Base-by-base conservation (phyloP, 1,140 invertebrate genomes). In the Metopolophium dirhodum region DNA sequence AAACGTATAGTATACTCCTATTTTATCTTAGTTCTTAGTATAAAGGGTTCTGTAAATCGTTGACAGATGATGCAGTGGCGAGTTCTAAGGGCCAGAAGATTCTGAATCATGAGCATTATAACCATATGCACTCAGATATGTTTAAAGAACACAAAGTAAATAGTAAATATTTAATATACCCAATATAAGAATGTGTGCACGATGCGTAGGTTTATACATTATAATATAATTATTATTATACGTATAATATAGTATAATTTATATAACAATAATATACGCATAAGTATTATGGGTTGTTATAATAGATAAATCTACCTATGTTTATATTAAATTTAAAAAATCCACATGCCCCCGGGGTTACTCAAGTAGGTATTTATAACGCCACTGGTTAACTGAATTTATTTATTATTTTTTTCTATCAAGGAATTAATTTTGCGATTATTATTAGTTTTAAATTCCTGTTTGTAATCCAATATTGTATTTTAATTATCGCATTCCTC, bases 391-490 rank as follows among this genome's bases (percentile, higher is more conserved):
- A n/a, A n/a, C 30, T n/a, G 30, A 77, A 77, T 77, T n/a, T n/a
- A 18, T 77, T 68, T n/a, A 68, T 68, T 68, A 18, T n/a, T n/a
- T 68, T n/a, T 68, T 77, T n/a, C n/a, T n/a, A 77, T n/a, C 30
- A 18, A 77, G 1, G 14, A 68, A 77, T 77, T 77, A 77, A 77
- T n/a, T 77, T 77, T 77, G 30, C n/a, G 61, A 77, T 77, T 68
- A 37, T 37, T 37, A 77, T 77, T 77, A 77, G n/a, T 77, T 77
- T n/a, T n/a, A 4, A 77, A 77, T 77, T 77, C 30, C n/a, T 14
- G 61, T n/a, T 77, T 77, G 61, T 77, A 77, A 77, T 77, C n/a
- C 23, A 47, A 86, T 86, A 49, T 86, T 45, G 26, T n/a, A 86
- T 86, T 86, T 86, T 47, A 86, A 86, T 86, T 30, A 86, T 86